Base-by-base conservation (phyloP, 2,888 invertebrate species). In the Lycocerus yunnanus region DNA sequence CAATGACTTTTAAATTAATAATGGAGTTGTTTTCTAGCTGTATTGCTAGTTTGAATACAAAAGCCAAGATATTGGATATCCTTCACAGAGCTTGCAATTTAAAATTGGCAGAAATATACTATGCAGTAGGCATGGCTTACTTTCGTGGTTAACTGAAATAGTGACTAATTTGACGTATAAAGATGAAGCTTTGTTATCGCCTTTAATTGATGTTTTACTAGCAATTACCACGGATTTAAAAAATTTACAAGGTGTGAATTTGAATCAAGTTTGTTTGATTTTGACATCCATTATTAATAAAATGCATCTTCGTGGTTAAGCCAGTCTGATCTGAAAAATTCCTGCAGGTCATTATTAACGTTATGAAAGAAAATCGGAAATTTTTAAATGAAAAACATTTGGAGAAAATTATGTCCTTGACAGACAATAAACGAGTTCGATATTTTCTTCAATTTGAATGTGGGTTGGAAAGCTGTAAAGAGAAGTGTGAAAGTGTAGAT, bases 1-100 rank as follows among this genome's bases (percentile, higher is more conserved):
- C 93, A 0, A 92, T 93, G 87, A 90, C 93, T 10, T 91, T 95
- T 79, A 96, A 95, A 85, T 91, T 95, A 83, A 88, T 97, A 1
- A 90, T 94, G 84, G 92, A 93, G 79, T 92, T 92, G 83, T 93
- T 92, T 83, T 88, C 89, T 0, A 92, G 92, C 18, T 88, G 88
- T 15, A 84, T 94, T 65, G 89, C 92, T n/a, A 92, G 93, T 78
- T 85, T 87, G 66, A 90, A 89, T 76, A 89, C 89, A 1, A 92
- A 92, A 85, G 89, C 92, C 72, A 88, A 90, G 69, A 92, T 95
- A 77, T 86, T 96, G 20, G 89, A 91, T 71, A 89, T 93, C 0
- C 81, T 95, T 1, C 88, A 89, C 77, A 88, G 90, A 2, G 90
- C 92, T 63, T 90, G 92, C 5, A 88, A 90, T 72, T 90, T 95